These are phyloP conservation scores for Dipodomys ordii DNA, from an alignment of 2,113 vertebrate genomes.

Conservation along the genomic window DNA sequence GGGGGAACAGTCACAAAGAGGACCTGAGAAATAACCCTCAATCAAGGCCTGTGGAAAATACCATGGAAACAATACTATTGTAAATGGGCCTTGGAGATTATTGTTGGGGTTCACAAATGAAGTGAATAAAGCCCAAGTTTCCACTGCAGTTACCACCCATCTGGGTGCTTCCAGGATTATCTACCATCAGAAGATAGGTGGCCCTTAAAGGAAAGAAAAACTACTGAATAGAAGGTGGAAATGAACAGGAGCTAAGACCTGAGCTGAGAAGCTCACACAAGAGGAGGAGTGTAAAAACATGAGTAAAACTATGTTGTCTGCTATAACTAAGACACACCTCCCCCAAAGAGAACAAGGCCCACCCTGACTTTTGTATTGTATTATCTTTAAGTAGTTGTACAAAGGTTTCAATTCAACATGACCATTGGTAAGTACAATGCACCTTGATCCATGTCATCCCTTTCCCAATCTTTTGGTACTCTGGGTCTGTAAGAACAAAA, in stretches of 20 bases:
- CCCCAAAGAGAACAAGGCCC: neutral
- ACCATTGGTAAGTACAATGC: no score
- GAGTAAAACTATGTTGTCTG: no score
- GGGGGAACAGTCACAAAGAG: neutral
- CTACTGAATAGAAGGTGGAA: neutral
- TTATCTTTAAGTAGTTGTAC: no score
- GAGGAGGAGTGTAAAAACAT: neutral
- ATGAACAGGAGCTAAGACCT: neutral
- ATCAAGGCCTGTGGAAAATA: neutral
- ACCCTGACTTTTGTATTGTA: neutral
- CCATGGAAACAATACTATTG: neutral
- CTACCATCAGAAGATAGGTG: neutral
- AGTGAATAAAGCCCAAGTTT: neutral
- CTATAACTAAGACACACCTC: no score
- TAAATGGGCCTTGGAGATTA: neutral
- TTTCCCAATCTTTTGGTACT: neutral
- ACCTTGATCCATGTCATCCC: no score
- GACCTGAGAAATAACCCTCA: neutral
- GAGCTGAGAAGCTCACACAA: neutral
- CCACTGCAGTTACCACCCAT: neutral
- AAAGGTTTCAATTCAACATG: no score
- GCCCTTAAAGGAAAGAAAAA: neutral
- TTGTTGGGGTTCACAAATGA: slow-evolving; percentile 4
- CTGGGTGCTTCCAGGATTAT: no score
- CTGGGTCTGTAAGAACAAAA: neutral